Conservation (phyloP, 2,888 invertebrate species). For the Oxystoma pomonae region DNA sequence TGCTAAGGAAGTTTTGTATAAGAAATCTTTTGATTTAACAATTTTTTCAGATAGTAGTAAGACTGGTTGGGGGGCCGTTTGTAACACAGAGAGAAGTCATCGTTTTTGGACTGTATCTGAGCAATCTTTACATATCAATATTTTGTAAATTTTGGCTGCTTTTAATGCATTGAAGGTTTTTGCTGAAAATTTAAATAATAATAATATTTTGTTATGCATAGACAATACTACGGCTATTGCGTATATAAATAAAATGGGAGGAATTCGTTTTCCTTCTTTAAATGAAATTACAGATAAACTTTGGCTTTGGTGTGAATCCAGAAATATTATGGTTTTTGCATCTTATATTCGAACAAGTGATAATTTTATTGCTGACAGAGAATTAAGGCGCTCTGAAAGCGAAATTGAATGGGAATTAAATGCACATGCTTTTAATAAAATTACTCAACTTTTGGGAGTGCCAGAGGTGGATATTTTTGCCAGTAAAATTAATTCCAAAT, state of each 20-base stretch:
- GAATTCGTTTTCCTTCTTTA: not conserved
- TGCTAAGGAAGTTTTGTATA: too few relatives aligned
- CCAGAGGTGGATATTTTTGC: constrained; percentile 7
- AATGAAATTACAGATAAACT: not conserved
- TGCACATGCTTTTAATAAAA: constrained; percentile 6
- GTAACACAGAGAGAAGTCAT: constrained; percentile 2
- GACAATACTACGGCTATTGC: not conserved
- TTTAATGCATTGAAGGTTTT: constrained; percentile 5
- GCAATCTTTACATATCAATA: not conserved
- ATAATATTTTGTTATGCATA: not conserved
- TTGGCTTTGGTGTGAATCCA: constrained; percentile 5
- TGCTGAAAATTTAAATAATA: constrained; percentile 1
- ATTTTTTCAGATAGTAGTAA: not conserved
- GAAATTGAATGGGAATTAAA: constrained; percentile 8
- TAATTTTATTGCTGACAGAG: constrained; percentile 6
- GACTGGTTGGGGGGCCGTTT: constrained; percentile 1
- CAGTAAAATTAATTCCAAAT: constrained; percentile 7
- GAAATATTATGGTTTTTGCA: constrained; percentile 11
- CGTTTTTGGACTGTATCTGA: constrained; percentile 2
- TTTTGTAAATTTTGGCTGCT: not conserved
- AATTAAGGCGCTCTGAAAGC: constrained; percentile 2
- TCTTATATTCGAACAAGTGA: constrained; percentile 3
- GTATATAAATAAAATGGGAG: not conserved
- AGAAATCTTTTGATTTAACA: not conserved
- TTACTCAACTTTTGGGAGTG: not conserved